A percentile compares a stretch with the other conserved stretches of the same genome.
Conservation (phyloP, 2,113 vertebrate species). For the Cacatua alba region DNA sequence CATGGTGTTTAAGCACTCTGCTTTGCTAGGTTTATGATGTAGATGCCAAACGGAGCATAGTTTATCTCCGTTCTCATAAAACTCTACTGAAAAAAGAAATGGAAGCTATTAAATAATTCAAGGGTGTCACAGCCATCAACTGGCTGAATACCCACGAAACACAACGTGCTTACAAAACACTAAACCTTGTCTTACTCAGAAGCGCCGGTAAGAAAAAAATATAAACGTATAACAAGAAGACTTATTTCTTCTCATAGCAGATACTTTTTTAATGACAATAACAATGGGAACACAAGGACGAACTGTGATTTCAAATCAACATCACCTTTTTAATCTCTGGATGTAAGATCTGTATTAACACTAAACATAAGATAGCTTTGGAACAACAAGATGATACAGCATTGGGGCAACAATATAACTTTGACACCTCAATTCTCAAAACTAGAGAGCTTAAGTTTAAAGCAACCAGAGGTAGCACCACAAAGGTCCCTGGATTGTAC, state of each 20-base stretch:
- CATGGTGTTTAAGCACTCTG: not conserved
- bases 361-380: not conserved
- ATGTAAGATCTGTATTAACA: not conserved
- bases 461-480: not conserved
- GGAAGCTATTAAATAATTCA: constrained; percentile 56
- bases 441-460: not conserved
- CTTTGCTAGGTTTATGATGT: not conserved
- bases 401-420: not conserved
- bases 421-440: not conserved
- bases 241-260: not conserved
- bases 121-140: constrained; percentile 41
- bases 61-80: constrained; percentile 38
- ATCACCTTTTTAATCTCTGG: not conserved
- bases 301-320: not conserved
- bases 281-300: not conserved
- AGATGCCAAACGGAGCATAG: not conserved
- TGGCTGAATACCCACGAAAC: not conserved
- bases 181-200: not conserved
- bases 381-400: not conserved
- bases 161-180: not conserved
- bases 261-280: not conserved
- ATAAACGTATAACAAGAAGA: not conserved
- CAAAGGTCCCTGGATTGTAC: not conserved
- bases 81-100: constrained; percentile 4
- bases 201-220: not conserved